Base-by-base conservation (phyloP, 2,797 vertebrate genomes). In the Anas bahamensis region DNA sequence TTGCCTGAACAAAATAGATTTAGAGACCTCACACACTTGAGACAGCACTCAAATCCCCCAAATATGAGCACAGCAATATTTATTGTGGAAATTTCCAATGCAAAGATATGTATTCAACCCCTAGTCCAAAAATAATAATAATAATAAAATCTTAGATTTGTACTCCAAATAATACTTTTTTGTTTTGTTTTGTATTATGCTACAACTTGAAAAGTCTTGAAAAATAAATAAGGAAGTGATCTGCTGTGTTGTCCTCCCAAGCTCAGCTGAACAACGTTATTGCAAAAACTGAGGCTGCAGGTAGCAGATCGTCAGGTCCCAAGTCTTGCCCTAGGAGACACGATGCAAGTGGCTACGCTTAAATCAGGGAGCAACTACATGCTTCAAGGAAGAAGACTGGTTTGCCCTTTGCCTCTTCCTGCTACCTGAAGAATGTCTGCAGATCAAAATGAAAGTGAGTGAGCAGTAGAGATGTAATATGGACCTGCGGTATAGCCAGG, bases 401-500 rank as follows among this genome's bases (percentile, higher is more conserved):
- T 83, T 82, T 76, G 41, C 28, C 66, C 48, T 73, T 86, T 79
- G 28, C 64, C 33, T 76, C 52, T 68, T 82, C 41, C 66, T 60
- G 52, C 56, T 52, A 89, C 85, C 70, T 74, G 55, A 88, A 86
- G 42, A 83, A 89, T 9, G 35, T 78, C 70, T 59, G 23, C 66
- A 88, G 71, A 88, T 69, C 59, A 73, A 83, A 94, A 86, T 19
- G 66, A 72, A 89, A 89, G 80, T 53, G 55, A 88, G 29, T 46
- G 46, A 86, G 63, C 16, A 66, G 55, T 57, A 63, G 83, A 94
- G 71, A 86, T 46, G 74, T 65, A 88, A 88, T 78, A 61, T 61
- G 76, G 91, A 89, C 75, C 72, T 75, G 76, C 55, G 75, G 65
- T 93, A 78, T 66, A 81, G 37, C 73, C 66, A 60, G 90, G 88